Evolutionary conservation across 2,113 vertebrate species (phyloP).

Genomic region (Diadophis punctatus): DNA sequence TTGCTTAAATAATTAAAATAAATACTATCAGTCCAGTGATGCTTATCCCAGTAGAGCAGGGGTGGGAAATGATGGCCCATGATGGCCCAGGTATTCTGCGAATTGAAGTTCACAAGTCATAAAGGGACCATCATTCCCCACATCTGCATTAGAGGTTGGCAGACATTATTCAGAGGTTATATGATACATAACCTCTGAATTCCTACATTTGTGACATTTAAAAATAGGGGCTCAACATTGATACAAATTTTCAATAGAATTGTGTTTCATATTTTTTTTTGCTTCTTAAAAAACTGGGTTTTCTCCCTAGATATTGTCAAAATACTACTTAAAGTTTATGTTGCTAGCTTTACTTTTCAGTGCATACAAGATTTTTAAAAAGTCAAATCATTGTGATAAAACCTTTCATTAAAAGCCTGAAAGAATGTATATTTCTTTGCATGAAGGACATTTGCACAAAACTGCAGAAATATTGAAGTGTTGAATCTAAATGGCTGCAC

Average conservation of each 20-base stretch:
- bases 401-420: slow-evolving; percentile 17
- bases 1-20: neutral
- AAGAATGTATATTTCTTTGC: slow-evolving; percentile 10
- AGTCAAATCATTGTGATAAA: neutral
- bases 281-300: neutral
- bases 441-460: slow-evolving; percentile 93
- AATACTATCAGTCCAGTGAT: neutral
- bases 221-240: neutral
- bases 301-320: neutral
- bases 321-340: neutral
- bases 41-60: neutral
- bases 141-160: neutral
- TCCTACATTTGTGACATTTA: too few species aligned
- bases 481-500: slow-evolving; percentile 96
- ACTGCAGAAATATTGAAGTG: slow-evolving; percentile 97
- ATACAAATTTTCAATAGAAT: neutral
- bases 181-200: neutral
- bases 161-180: too few species aligned
- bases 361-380: neutral
- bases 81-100: neutral
- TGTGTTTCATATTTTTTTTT: neutral
- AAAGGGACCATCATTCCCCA: neutral
- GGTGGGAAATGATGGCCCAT: neutral
- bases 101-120: neutral
- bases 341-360: neutral